A percentile compares a stretch with the other conserved stretches of the same genome.
These are phyloP conservation scores for Rhizoglyphus robini DNA, from an alignment of 1,140 invertebrate species.

Conservation along the genomic window DNA sequence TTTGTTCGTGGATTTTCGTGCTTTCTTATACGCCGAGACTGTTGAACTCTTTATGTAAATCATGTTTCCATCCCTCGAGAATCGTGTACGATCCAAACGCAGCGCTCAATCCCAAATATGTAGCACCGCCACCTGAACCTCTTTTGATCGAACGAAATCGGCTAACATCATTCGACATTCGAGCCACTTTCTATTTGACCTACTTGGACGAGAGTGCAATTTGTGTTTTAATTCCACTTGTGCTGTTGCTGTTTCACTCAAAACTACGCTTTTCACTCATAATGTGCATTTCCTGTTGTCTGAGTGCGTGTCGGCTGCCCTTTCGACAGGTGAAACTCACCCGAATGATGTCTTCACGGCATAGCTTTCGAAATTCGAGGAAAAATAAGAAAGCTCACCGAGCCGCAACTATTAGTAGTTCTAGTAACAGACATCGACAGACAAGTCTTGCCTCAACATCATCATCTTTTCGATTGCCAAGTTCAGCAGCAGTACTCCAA, in stretches of 20 bases:
- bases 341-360: too few species aligned
- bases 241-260: neutral
- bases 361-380: too few species aligned
- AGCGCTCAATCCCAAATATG: neutral
- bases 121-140: neutral
- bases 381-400: too few species aligned
- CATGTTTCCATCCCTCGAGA: neutral
- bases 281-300: too few species aligned
- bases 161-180: neutral
- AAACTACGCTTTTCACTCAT: neutral
- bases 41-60: neutral
- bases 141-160: neutral
- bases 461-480: too few species aligned
- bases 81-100: neutral
- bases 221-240: neutral
- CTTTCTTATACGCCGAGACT: neutral
- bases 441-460: too few species aligned
- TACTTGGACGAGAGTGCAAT: neutral
- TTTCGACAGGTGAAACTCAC: too few species aligned
- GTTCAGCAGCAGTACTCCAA: too few species aligned
- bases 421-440: too few species aligned
- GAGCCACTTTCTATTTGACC: neutral
- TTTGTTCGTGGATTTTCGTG: neutral
- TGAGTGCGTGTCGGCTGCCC: too few species aligned
- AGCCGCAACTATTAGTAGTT: too few species aligned